These are phyloP conservation scores for Phalacrocorax brasilianus DNA, from an alignment of 2,113 vertebrate species.

Conservation along the genomic window DNA sequence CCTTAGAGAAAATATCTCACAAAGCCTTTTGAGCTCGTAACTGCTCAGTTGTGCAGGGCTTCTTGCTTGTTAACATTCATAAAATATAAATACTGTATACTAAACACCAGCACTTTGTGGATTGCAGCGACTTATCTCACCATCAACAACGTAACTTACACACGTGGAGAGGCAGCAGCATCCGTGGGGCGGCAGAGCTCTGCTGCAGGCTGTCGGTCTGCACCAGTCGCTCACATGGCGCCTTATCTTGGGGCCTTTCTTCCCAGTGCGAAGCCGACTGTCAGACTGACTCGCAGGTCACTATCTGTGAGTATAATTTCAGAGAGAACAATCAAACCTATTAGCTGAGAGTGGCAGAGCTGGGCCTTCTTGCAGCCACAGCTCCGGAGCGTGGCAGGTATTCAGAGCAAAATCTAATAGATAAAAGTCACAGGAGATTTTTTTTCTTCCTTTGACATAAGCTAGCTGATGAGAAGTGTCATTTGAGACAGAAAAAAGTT, in stretches of 20 bases:
- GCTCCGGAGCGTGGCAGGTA: background rate
- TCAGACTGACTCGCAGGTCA: background rate
- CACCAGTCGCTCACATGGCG: rapidly evolving
- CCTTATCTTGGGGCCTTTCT: background rate
- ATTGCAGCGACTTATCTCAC: background rate
- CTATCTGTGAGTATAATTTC: background rate
- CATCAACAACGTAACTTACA: background rate
- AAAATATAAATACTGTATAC: constrained; percentile 66
- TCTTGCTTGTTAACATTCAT: constrained; percentile 71
- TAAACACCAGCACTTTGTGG: constrained; percentile 46
- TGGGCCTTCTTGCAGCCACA: background rate
- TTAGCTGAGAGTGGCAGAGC: constrained; percentile 26
- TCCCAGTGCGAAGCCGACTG: background rate
- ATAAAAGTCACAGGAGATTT: background rate
- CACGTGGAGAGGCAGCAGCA: rapidly evolving
- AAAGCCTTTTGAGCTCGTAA: constrained; percentile 70
- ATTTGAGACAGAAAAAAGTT: background rate
- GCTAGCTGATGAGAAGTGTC: background rate
- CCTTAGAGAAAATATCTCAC: constrained; percentile 72
- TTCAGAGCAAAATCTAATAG: constrained; percentile 33
- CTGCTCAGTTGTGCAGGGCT: constrained; percentile 59
- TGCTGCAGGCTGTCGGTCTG: background rate
- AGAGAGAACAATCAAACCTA: background rate
- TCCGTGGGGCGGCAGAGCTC: rapidly evolving
- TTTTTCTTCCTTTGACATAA: background rate